Evolutionary conservation across 2,797 vertebrate genomes (phyloP), one percentile per base, ranked within the genome.

Genomic region (Phylloscopus collybita): DNA sequence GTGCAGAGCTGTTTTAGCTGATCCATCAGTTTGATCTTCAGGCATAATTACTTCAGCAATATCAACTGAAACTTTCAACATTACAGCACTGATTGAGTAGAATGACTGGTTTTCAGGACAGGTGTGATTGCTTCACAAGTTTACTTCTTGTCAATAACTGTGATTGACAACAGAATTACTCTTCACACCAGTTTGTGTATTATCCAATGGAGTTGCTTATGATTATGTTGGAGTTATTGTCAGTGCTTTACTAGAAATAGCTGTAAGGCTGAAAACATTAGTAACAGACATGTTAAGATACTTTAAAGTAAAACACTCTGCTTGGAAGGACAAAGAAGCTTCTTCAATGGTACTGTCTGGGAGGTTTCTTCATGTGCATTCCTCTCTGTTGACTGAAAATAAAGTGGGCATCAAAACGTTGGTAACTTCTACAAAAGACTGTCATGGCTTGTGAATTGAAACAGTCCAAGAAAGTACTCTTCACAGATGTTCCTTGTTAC

Each of bases 1-100:
- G 34, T 88, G 51, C 86, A 59, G 65, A 71, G 36, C 70, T 76
- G 60, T 93, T 93, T 86, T 66, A 80, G 51, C 51, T 70, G 78
- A 90, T 94, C 78, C 60, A 25, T 88, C 65, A 80, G 36, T 88
- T 89, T 85, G 88, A 85, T 81, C 67, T 87, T 91, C 78, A 84
- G 38, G 44, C 49, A 29, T 44, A 56, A 66, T 91, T 91, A 81
- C 47, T 91, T 75, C 73, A 74, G 79, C 85, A 70, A 9, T 86
- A 88, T 72, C 53, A 50, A 12, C 32, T 78, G 80, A 81, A 81
- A 34, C 76, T 90, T 93, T 88, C 85, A 86, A 15, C 54, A 57
- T 59, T 42, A 19, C 40, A 66, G 47, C 54, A 60, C 26, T 62
- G 66, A 91, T 72, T 72, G 36, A 90, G 85, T 84, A 50, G 87